Conservation (phyloP, 2,113 vertebrate genomes). For the Pardalotus punctatus region DNA sequence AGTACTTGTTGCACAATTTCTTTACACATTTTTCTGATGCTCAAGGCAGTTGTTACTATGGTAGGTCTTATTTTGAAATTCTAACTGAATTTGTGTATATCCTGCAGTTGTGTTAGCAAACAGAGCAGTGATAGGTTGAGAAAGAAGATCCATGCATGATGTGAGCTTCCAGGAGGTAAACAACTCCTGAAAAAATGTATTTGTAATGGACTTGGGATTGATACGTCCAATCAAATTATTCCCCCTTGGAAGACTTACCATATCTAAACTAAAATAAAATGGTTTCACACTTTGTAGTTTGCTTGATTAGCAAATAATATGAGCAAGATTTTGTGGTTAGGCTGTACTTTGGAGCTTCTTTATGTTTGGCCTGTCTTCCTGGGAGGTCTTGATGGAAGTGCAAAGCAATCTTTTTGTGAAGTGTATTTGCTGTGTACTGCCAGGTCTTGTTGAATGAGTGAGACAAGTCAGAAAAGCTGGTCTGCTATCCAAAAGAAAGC, state of each 20-base stretch:
- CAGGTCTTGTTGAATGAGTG: not conserved
- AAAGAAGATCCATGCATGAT: not conserved
- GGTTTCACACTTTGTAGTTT: conserved; percentile 18
- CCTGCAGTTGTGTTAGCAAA: not conserved
- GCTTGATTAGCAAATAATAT: conserved; percentile 22
- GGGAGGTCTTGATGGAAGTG: not conserved
- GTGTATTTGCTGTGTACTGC: not conserved
- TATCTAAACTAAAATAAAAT: conserved; percentile 41
- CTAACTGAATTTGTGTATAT: not conserved
- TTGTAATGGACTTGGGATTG: conserved; percentile 5
- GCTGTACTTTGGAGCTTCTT: not conserved
- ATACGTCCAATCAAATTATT: not conserved
- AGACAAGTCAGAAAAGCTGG: not conserved
- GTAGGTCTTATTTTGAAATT: conserved; percentile 34
- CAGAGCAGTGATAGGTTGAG: not conserved
- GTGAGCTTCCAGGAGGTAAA: not conserved
- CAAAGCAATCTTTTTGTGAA: not conserved
- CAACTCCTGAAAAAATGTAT: not conserved
- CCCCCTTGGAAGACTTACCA: not conserved
- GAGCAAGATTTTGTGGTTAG: not conserved
- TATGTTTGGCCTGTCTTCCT: not conserved
- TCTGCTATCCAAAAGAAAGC: not conserved
- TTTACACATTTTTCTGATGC: conserved; percentile 36
- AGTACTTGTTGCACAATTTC: conserved; percentile 48
- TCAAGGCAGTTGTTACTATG: conserved; percentile 35